phyloP scores from a whole-genome alignment of 2,113 vertebrate species.

The Sylvietta virens region DNA sequence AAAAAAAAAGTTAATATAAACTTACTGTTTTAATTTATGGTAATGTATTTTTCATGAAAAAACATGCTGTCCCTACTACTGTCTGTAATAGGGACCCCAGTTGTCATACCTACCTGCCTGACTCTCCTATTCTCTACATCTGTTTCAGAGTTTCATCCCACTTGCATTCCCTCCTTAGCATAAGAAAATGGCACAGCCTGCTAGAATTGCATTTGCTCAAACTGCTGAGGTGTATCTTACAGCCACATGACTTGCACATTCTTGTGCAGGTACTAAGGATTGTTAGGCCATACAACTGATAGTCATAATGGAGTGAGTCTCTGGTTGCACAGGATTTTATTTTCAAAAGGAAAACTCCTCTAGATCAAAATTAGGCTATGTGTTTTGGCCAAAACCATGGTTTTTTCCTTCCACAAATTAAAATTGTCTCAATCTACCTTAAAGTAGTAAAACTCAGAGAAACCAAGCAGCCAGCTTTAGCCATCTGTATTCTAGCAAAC shows the following conservation, averaged over 20 bases:
- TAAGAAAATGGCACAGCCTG: not conserved
- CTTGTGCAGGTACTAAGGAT: not conserved
- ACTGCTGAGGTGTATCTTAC: not conserved
- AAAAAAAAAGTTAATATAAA: not conserved
- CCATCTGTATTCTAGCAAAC: not conserved
- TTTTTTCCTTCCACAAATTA: not conserved
- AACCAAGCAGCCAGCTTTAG: not conserved
- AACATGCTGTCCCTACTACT: not conserved
- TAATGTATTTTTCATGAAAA: not conserved
- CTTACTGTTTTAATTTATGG: not conserved
- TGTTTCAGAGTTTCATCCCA: not conserved
- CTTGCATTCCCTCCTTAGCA: not conserved
- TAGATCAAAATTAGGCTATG: not conserved
- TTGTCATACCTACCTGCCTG: not conserved
- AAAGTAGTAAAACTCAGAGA: not conserved
- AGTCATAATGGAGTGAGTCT: not conserved
- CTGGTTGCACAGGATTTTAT: not conserved
- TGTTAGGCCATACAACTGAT: not conserved
- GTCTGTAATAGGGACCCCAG: accelerated
- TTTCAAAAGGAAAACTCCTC: not conserved
- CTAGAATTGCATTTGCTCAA: not conserved
- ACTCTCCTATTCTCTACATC: not conserved
- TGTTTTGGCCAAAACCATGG: not conserved
- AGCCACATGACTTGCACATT: not conserved
- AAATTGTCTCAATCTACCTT: not conserved